Evolutionary conservation across 64 coral and sea anemone genomes (phyloP), one percentile per base, ranked within the genome.

Genomic region (Actinia equina): DNA sequence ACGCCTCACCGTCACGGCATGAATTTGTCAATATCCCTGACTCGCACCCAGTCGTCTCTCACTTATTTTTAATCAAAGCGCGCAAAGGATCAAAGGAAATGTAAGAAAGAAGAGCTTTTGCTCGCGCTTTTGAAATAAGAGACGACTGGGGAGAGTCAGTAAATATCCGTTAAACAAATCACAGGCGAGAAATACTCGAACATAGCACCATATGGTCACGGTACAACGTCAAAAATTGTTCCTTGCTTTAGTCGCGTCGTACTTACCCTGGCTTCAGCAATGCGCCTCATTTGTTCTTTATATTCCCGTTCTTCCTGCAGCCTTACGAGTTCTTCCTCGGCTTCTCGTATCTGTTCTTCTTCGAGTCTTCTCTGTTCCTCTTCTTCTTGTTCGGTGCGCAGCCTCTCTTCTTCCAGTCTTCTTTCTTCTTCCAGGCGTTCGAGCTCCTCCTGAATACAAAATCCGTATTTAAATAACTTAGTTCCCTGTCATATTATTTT

Each of bases 271-370:
- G 89, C 93, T 88, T 98, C 96, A 22, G 96, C 96, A 26, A 98
- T 98, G 58, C 87, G 87, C 71, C 96, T 80, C 96, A 98, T 98
- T 84, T 98, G 93, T 25, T 98, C 96, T 10, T 83, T 85, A 77
- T 90, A 89, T 83, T 94, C 93, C 37, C 96, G 92, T 20, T 98
- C 96, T 83, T 94, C 90, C 82, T 92, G 89, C 52, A 98, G 71
- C 27, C 96, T 84, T 37, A 58, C 84, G 5, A 98, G 76, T 43
- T 94, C 96, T 82, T 98, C 96, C 44, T 98, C 96, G 1, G 93
- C 96, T 71, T 94, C 96, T 25, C 96, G 90, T 18, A 98, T 87
- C 42, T 92, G 90, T 22, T 87, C 92, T 20, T 98, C 93, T 79
- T 98, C 96, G 7, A 94, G 54, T 44, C 87, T 62, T 52, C 93